phyloP scores from a whole-genome alignment of 53 echinoderm and acorn worm genomes.

The Luidia sarsii region DNA sequence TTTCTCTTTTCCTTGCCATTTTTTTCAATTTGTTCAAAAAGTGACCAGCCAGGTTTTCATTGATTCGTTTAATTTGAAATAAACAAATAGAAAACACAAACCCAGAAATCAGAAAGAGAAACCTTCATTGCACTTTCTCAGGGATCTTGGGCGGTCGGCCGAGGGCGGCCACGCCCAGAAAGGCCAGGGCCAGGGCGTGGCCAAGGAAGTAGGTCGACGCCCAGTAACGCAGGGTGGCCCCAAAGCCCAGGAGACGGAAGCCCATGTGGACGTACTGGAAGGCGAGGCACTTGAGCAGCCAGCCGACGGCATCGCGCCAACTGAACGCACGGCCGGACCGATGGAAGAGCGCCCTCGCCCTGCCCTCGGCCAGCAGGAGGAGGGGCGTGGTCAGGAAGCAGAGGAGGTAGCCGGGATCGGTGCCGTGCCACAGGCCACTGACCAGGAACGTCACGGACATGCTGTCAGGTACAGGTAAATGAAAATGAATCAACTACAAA shows the following conservation, averaged over 20 bases:
- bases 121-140: constrained; percentile 2
- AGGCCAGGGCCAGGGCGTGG: constrained; percentile 65
- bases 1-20: too few relatives aligned
- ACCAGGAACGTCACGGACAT: constrained; percentile 88
- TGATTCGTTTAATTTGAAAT: too few relatives aligned
- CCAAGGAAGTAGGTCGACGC: constrained; percentile 81
- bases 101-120: neutral
- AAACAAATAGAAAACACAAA: neutral
- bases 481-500: too few relatives aligned
- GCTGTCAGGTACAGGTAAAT: too few relatives aligned
- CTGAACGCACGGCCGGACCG: constrained; percentile 66
- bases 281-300: constrained; percentile 78
- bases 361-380: constrained; percentile 82
- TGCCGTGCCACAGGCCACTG: constrained; percentile 97
- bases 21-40: too few relatives aligned
- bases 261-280: constrained; percentile 87
- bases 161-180: constrained; percentile 61
- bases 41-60: too few relatives aligned
- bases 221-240: constrained; percentile 74
- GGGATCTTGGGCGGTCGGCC: constrained; percentile 56
- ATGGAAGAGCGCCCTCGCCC: constrained; percentile 83
- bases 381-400: constrained; percentile 91
- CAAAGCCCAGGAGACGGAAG: constrained; percentile 71
- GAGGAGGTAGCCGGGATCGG: constrained; percentile 91
- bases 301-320: constrained; percentile 76